These are phyloP conservation scores for Micropoecilia bifurca DNA, from an alignment of 2,797 vertebrate species.

Conservation along the genomic window DNA sequence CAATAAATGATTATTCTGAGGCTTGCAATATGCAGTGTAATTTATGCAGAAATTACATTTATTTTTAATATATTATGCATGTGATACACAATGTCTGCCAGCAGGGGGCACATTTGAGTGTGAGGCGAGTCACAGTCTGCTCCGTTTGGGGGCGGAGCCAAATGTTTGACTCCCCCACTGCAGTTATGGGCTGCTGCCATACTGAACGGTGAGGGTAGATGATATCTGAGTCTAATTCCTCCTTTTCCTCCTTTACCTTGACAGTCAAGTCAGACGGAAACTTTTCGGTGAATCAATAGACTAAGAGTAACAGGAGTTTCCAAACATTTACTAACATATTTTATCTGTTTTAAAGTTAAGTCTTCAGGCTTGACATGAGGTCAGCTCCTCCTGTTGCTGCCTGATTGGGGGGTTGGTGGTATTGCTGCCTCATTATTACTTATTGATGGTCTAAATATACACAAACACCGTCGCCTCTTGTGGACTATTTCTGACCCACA, in stretches of 20 bases:
- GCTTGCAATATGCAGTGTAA: not conserved
- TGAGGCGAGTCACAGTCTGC: not conserved
- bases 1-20: not conserved
- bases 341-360: slow-evolving; percentile 15
- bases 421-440: slow-evolving; percentile 51
- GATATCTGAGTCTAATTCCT: not conserved
- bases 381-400: slow-evolving; percentile 34
- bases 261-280: not conserved
- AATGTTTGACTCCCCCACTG: not conserved
- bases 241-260: not conserved
- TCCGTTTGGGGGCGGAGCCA: not conserved
- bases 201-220: not conserved
- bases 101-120: not conserved
- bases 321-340: not conserved
- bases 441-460: slow-evolving; percentile 58
- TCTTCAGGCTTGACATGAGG: slow-evolving; percentile 19
- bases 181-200: not conserved
- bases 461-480: slow-evolving; percentile 32
- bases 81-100: not conserved
- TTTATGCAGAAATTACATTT: not conserved
- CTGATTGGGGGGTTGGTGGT: slow-evolving; percentile 37
- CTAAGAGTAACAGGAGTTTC: not conserved
- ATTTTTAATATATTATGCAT: not conserved
- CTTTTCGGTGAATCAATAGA: not conserved
- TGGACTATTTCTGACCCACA: slow-evolving; percentile 67